Percentiles rank a stretch among this genome's conserved stretches.
Conservation (phyloP, 37 sponge, comb jelly and placozoan genomes). For the Halisarca cf. caerulea region DNA sequence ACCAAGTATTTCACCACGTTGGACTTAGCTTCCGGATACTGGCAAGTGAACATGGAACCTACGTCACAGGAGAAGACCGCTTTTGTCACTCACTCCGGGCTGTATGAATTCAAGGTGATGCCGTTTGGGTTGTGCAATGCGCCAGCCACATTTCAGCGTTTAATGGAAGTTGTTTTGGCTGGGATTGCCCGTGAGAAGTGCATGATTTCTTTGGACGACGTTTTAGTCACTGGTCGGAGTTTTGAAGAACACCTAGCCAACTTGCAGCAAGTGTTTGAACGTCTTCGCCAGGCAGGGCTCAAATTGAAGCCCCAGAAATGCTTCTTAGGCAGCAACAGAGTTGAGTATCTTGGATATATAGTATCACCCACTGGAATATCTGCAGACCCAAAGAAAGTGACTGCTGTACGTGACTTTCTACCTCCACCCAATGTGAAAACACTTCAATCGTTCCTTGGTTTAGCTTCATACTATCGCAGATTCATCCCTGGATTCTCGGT, state of each 20-base stretch:
- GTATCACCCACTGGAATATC: constrained; percentile 24
- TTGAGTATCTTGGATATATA: not conserved
- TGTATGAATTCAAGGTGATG: constrained; percentile 60
- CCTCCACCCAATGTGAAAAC: not conserved
- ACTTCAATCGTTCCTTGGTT: constrained; percentile 34
- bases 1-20: constrained; percentile 44
- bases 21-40: constrained; percentile 67
- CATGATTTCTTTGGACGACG: constrained; percentile 40
- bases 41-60: constrained; percentile 44
- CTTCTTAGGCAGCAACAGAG: constrained; percentile 2
- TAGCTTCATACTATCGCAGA: constrained; percentile 20
- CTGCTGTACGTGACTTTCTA: constrained; percentile 27
- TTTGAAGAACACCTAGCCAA: constrained; percentile 28
- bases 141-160: constrained; percentile 51
- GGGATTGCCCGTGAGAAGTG: constrained; percentile 15
- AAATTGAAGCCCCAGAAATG: constrained; percentile 40
- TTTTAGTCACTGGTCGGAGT: constrained; percentile 17
- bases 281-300: constrained; percentile 17
- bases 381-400: constrained; percentile 5
- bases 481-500: constrained; percentile 30
- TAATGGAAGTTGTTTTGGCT: constrained; percentile 36
- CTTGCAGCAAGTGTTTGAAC: not conserved
- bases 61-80: constrained; percentile 57
- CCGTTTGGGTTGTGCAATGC: constrained; percentile 64
- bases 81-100: constrained; percentile 51